Conservation (phyloP, 2,888 invertebrate genomes). For the Quadroppia sp. region DNA sequence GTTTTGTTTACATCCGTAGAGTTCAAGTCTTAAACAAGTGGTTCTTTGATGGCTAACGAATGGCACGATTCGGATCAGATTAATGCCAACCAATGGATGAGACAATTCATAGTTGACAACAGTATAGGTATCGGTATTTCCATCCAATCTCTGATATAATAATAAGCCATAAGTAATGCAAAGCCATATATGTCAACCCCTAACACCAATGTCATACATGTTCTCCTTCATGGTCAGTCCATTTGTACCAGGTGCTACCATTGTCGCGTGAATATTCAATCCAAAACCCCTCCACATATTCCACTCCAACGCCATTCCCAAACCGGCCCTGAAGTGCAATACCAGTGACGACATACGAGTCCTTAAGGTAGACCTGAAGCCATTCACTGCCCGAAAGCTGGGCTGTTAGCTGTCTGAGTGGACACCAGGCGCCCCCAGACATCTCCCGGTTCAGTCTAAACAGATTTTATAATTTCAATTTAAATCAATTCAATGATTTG, state of each 20-base stretch:
- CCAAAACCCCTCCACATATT: slow-evolving; percentile 76
- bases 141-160: slow-evolving; percentile 59
- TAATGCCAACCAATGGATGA: slow-evolving; percentile 74
- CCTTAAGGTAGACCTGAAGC: slow-evolving; percentile 74
- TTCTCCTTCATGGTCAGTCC: slow-evolving; percentile 66
- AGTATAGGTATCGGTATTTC: slow-evolving; percentile 81
- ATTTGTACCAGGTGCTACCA: slow-evolving; percentile 75
- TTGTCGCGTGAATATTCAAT: slow-evolving; percentile 78
- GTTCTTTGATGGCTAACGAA: slow-evolving; percentile 76
- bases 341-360: slow-evolving; percentile 73
- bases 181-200: too few species aligned
- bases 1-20: slow-evolving; percentile 81
- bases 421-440: slow-evolving; percentile 90
- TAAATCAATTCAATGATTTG: too few species aligned
- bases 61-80: slow-evolving; percentile 76
- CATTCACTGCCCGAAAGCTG: slow-evolving; percentile 67
- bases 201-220: too few species aligned
- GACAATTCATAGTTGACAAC: slow-evolving; percentile 70
- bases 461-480: too few species aligned
- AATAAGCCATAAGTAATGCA: too few species aligned
- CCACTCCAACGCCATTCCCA: slow-evolving; percentile 83
- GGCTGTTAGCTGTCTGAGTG: slow-evolving; percentile 67
- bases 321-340: slow-evolving; percentile 87
- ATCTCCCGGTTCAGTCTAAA: slow-evolving; percentile 69
- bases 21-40: slow-evolving; percentile 84